Percentiles rank a stretch among this genome's conserved stretches.
Evolutionary conservation across 2,113 vertebrate genomes (phyloP).

Genomic region (Bujurquina vittata): DNA sequence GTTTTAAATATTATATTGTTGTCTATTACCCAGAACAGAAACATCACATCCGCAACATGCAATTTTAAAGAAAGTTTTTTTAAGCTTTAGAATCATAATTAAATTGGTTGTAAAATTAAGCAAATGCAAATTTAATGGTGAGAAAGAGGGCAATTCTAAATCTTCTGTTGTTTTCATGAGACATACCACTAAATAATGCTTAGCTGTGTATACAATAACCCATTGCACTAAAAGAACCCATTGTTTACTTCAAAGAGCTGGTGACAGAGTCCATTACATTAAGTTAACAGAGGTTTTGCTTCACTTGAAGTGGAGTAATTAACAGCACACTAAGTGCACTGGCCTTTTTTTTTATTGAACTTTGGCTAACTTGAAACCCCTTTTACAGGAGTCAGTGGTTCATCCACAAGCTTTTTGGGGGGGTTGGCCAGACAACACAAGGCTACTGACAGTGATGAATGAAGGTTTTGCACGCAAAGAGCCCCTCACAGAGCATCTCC

Average conservation of each 20-base stretch:
- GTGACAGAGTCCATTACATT: constrained; percentile 69
- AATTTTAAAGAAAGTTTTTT: not conserved
- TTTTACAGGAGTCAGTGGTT: constrained; percentile 71
- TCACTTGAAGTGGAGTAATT: constrained; percentile 67
- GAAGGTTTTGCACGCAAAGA: constrained; percentile 60
- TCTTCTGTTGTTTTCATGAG: constrained; percentile 3
- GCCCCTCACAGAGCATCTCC: constrained; percentile 40
- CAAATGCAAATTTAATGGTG: not conserved
- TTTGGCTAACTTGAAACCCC: constrained; percentile 62
- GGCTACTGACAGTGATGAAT: constrained; percentile 72
- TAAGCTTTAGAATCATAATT: not conserved
- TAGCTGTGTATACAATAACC: constrained; percentile 7
- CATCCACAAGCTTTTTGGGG: constrained; percentile 52
- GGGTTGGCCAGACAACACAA: constrained; percentile 65
- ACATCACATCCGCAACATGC: not conserved
- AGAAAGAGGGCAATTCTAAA: not conserved
- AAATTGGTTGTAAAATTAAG: not conserved
- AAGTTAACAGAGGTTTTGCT: constrained; percentile 59
- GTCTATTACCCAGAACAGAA: not conserved
- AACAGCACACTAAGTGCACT: constrained; percentile 65
- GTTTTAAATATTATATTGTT: not conserved
- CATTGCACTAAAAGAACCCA: constrained; percentile 7
- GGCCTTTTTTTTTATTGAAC: constrained; percentile 62
- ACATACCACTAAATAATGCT: constrained; percentile 21
- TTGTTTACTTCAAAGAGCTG: constrained; percentile 33